A percentile compares a stretch with the other conserved stretches of the same genome.
phyloP scores from a whole-genome alignment of 2,797 vertebrate species.

The Lepus townsendii region DNA sequence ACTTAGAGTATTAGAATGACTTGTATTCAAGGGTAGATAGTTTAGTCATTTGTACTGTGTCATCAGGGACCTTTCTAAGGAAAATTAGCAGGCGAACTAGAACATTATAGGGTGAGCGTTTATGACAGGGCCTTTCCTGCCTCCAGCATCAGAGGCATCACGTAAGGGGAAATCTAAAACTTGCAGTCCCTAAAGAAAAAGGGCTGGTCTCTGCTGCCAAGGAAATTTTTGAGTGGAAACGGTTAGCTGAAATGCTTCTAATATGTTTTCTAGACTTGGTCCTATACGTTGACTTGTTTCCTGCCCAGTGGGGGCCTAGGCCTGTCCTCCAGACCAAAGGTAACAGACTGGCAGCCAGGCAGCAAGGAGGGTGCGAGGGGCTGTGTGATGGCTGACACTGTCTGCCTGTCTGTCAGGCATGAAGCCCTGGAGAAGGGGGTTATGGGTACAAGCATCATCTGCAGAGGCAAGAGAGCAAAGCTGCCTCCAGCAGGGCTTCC shows the following conservation, averaged over 20 bases:
- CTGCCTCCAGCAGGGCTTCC: no score
- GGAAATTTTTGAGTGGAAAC: background rate
- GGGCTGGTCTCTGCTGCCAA: background rate
- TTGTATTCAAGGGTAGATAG: background rate
- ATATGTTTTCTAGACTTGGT: background rate
- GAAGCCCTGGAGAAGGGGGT: background rate
- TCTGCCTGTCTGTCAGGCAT: background rate
- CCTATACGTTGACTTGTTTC: background rate
- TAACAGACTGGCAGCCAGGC: background rate
- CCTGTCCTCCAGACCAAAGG: background rate
- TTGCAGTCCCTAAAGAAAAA: background rate
- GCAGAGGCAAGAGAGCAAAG: background rate
- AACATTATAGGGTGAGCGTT: no score
- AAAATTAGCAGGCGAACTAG: background rate
- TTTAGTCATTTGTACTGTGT: background rate
- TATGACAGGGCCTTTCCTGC: background rate
- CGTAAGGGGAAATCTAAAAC: background rate
- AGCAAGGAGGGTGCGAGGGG: background rate
- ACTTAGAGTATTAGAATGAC: background rate
- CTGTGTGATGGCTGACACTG: accelerated
- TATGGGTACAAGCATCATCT: background rate
- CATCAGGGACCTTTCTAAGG: background rate
- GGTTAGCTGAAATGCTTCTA: background rate
- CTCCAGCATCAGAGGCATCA: background rate
- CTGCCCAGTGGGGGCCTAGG: background rate